Evolutionary conservation across 2,797 vertebrate species (phyloP).

Genomic region (Glyptemys insculpta): DNA sequence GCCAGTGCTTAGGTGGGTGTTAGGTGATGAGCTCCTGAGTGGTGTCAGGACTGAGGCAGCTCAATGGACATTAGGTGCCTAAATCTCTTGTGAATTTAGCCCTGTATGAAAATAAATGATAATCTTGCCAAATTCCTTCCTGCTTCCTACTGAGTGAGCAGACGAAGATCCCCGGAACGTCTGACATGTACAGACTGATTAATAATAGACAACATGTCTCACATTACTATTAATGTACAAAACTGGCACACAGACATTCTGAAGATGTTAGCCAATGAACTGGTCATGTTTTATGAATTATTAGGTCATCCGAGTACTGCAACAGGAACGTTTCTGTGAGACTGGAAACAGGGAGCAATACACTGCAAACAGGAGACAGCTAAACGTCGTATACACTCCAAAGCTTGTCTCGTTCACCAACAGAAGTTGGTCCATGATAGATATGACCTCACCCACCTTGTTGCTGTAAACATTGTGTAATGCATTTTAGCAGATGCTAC

Average conservation of each 20-base stretch:
- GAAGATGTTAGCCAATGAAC: conserved; percentile 6
- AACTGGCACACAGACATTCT: conserved; percentile 19
- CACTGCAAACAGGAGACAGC: not conserved
- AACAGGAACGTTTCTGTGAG: not conserved
- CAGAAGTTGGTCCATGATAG: not conserved
- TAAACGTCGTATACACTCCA: not conserved
- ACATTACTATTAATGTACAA: conserved; percentile 69
- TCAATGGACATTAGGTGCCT: not conserved
- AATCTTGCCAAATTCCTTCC: conserved; percentile 44
- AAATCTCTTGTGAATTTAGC: not conserved
- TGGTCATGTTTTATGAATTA: not conserved
- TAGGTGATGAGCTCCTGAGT: not conserved
- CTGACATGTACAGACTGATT: conserved; percentile 52
- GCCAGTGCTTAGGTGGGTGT: not conserved
- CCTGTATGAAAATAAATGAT: conserved; percentile 58
- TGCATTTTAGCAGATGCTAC: not conserved
- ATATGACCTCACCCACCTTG: not conserved
- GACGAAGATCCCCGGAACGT: conserved; percentile 63
- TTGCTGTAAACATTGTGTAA: not conserved
- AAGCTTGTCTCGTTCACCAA: not conserved
- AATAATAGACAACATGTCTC: conserved; percentile 70
- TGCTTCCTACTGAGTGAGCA: conserved; percentile 36
- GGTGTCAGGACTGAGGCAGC: not conserved
- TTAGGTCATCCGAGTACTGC: not conserved
- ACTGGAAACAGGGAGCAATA: not conserved